A percentile compares a stretch with the other conserved stretches of the same genome.
phyloP scores from a whole-genome alignment of 2,113 vertebrate species.

The Cathartes aura region DNA sequence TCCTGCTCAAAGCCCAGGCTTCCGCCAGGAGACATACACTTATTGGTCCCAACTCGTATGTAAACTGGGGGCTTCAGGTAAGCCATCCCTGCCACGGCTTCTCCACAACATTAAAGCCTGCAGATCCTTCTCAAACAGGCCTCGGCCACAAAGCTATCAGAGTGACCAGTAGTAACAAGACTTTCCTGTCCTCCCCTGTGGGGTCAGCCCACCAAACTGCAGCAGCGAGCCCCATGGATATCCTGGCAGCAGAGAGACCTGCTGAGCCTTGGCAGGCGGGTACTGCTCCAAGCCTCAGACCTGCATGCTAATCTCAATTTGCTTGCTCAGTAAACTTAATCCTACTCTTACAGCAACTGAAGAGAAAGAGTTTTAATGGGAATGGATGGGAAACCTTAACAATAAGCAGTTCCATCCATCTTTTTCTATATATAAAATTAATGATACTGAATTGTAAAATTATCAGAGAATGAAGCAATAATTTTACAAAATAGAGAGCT shows the following conservation, averaged over 20 bases:
- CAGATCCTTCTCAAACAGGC: background rate
- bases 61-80: background rate
- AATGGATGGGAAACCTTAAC: conserved; percentile 8
- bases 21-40: rapidly evolving
- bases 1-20: background rate
- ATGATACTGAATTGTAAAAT: conserved; percentile 25
- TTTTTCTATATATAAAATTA: conserved; percentile 32
- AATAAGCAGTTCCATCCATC: conserved; percentile 1
- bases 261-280: background rate
- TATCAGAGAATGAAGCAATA: conserved; percentile 31
- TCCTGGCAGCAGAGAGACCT: background rate
- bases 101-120: background rate
- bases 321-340: background rate
- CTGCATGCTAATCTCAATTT: background rate
- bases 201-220: background rate
- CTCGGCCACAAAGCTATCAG: background rate
- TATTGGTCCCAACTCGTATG: background rate
- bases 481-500: conserved; percentile 7
- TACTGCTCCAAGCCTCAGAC: background rate
- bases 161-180: background rate
- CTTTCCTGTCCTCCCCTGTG: background rate
- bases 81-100: background rate
- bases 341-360: background rate
- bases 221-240: rapidly evolving
- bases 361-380: background rate